A percentile compares a stretch with the other conserved stretches of the same genome.
Conservation (phyloP, 2,888 invertebrate genomes). For the Saturnia japonica region DNA sequence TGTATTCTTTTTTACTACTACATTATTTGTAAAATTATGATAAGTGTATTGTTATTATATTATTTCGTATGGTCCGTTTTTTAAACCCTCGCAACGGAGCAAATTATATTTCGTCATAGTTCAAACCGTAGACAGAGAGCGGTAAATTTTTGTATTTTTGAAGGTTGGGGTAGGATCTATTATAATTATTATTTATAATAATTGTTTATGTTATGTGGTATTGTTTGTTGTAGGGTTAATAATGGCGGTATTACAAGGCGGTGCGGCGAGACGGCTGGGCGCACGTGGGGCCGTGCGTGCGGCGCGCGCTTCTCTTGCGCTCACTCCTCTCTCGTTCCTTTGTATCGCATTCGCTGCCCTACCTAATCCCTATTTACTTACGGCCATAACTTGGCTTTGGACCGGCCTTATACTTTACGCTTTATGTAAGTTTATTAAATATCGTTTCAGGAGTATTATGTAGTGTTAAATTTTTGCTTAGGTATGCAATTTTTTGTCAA, state of each 20-base stretch:
- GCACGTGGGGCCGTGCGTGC: conserved; percentile 86
- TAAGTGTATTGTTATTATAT: neutral
- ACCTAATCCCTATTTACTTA: conserved; percentile 54
- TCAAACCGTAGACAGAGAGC: no score
- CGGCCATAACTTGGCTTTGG: conserved; percentile 84
- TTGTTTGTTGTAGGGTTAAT: conserved; percentile 79
- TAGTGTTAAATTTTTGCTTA: no score
- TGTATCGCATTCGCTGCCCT: conserved; percentile 88
- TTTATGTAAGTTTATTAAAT: conserved; percentile 86
- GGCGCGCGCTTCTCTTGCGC: conserved; percentile 88
- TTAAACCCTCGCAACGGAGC: no score
- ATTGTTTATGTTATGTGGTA: neutral
- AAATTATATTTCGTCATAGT: no score
- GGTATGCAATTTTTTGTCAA: no score
- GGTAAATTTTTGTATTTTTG: no score
- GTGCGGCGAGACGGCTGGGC: conserved; percentile 90
- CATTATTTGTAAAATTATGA: neutral
- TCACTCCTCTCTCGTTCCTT: conserved; percentile 93
- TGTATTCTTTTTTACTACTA: neutral
- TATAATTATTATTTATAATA: no score
- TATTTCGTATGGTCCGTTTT: neutral
- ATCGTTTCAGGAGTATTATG: neutral
- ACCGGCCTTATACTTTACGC: conserved; percentile 93
- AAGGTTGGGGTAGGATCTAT: no score
- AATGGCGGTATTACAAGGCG: conserved; percentile 96